Evolutionary conservation across 2,113 vertebrate species (phyloP), one percentile per base, ranked within the genome.

Genomic region (Grus americana): DNA sequence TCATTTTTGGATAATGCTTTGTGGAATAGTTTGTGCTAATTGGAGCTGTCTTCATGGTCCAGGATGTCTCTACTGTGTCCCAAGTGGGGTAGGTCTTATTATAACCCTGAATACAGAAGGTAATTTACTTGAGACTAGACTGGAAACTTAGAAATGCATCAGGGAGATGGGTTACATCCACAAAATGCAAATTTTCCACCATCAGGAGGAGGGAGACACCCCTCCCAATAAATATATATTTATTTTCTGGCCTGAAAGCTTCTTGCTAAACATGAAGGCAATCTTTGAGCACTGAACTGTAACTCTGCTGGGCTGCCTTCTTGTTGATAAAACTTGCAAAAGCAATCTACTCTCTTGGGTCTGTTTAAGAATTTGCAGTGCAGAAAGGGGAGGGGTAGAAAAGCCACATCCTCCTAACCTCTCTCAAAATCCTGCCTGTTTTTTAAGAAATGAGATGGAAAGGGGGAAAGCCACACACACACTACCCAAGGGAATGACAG

Each of bases 301-400:
- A 94, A 90, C 80, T 91, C 63, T 83, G 63, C 66, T 72, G 58
- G 26, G 59, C 54, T 97, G 88, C 46, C 58, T 94, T 89, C 62
- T 84, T 91, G 49, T 80, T 96, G 90, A 93, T 96, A 95, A 93
- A 92, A 96, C 72, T 91, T 70, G 87, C 90, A 96, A 93, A 95
- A 94, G 57, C 80, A 91, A 92, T 96, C 95, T 95, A 90, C 3
- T 90, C 59, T 92, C 79, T 57, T 70, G 70, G 70, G 47, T 22
- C 74, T 88, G n/a, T 89, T 93, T 81, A 83, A 90, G 70, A 95
- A 93, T 95, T 95, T 93, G 88, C 79, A 52, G 52, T 83, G 36
- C 44, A 92, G 36, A 91, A 89, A 75, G 50, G 55, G 42, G 54
- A 88, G 65, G 27, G 19, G 7, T 73, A 67, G 73, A 84, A 88